Conservation (phyloP, 2,888 invertebrate species). For the Sycophila texana region DNA sequence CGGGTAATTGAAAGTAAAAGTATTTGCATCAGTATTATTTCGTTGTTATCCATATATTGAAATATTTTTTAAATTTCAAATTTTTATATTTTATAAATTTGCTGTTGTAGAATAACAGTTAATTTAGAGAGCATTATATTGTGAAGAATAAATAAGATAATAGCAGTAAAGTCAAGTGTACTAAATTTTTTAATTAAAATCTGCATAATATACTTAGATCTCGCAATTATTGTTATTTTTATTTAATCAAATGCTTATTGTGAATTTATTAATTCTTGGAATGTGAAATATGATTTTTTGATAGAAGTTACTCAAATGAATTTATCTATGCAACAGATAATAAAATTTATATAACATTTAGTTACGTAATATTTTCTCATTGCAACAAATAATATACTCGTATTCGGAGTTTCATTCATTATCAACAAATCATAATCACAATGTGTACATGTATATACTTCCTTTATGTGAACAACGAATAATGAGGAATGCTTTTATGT, state of each 20-base stretch:
- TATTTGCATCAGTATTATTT: no score
- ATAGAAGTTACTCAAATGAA: neutral
- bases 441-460: neutral
- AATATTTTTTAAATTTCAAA: no score
- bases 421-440: slow-evolving; percentile 17
- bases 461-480: slow-evolving; percentile 1
- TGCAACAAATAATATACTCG: neutral
- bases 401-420: slow-evolving; percentile 13
- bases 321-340: slow-evolving; percentile 38
- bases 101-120: no score
- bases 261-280: neutral
- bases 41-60: no score
- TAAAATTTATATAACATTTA: slow-evolving; percentile 20
- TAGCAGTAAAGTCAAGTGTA: no score
- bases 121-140: no score
- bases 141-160: no score
- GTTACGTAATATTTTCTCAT: slow-evolving; percentile 13
- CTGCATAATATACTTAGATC: no score
- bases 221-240: no score
- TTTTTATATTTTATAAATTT: no score
- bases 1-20: no score
- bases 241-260: neutral
- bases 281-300: neutral
- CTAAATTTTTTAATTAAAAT: no score
- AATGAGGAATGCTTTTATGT: slow-evolving; percentile 28